phyloP scores from a whole-genome alignment of 2,113 vertebrate species.

The Tursiops truncatus region DNA sequence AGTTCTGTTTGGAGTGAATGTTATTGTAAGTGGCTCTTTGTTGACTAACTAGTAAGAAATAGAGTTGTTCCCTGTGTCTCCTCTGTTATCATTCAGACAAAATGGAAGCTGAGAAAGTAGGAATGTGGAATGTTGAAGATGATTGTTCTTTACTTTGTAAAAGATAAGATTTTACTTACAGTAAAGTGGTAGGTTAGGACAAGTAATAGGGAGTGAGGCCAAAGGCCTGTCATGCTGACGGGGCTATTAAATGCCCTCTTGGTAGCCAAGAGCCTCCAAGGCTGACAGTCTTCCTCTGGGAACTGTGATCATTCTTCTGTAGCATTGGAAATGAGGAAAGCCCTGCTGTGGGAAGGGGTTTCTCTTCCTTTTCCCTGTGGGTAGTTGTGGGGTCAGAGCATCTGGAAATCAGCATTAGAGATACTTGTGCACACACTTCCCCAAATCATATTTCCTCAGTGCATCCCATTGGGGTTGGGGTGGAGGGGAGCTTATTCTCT shows the following conservation, averaged over 20 bases:
- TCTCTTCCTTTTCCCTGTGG: background rate
- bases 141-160: background rate
- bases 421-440: background rate
- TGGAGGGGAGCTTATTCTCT: background rate
- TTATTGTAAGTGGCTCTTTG: background rate
- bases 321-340: background rate
- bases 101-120: background rate
- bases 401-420: background rate
- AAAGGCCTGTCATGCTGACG: accelerated
- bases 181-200: background rate
- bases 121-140: background rate
- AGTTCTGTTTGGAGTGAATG: background rate
- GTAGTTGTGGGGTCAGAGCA: background rate
- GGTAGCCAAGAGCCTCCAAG: background rate
- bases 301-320: background rate
- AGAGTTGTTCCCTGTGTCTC: background rate
- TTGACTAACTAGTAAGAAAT: background rate
- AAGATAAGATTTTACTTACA: background rate
- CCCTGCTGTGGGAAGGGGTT: background rate
- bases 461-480: background rate
- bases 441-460: background rate
- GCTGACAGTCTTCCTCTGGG: background rate
- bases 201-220: background rate
- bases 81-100: background rate
- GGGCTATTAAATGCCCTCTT: too few species aligned